Conservation (phyloP, 2,888 invertebrate genomes). For the Pseudococcus longispinus region DNA sequence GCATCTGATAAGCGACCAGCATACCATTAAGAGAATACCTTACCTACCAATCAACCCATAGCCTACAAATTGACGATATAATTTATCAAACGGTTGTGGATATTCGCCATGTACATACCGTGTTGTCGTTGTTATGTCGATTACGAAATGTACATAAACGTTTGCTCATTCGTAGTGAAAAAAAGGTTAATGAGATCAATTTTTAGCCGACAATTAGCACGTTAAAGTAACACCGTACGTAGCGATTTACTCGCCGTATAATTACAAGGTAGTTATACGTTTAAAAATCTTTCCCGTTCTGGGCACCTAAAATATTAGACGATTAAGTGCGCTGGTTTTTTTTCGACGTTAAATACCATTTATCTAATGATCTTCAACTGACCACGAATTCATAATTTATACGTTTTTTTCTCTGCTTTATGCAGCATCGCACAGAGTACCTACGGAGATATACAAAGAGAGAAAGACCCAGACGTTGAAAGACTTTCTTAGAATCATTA, state of each 20-base stretch:
- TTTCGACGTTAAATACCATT: slow-evolving; percentile 32
- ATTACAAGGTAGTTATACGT: slow-evolving; percentile 30
- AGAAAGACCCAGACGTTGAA: neutral
- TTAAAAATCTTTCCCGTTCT: slow-evolving; percentile 15
- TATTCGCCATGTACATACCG: neutral
- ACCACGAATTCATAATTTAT: slow-evolving; percentile 24
- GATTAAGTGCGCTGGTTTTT: neutral
- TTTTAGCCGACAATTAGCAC: slow-evolving; percentile 28
- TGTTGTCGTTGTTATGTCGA: neutral
- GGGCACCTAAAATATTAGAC: slow-evolving; percentile 9
- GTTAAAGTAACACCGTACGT: neutral
- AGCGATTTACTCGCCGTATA: neutral
- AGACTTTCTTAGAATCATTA: slow-evolving; percentile 16
- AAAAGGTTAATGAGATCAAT: slow-evolving; percentile 44
- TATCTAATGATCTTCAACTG: slow-evolving; percentile 31
- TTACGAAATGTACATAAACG: neutral
- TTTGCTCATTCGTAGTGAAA: neutral
- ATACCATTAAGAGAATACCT: slow-evolving; percentile 13
- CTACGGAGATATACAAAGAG: neutral
- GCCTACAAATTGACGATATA: slow-evolving; percentile 30
- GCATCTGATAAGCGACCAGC: neutral
- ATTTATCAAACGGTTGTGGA: slow-evolving; percentile 7
- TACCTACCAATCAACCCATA: slow-evolving; percentile 16
- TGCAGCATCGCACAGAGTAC: neutral
- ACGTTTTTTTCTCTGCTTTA: neutral